phyloP scores from a whole-genome alignment of 1,140 invertebrate genomes.

The Bombus polaris region DNA sequence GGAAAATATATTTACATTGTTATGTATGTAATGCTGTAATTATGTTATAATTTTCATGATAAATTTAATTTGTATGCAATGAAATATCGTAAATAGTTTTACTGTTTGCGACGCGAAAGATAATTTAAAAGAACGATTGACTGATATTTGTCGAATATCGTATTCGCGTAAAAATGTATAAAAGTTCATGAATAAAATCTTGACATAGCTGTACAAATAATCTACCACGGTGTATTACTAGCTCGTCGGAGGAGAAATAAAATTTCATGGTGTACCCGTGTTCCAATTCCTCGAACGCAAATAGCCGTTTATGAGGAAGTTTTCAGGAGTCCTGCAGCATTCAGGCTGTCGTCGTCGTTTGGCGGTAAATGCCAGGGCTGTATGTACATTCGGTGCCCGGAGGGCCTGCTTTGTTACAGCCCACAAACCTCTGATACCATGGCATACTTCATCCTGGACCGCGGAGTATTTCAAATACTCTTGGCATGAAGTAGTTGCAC shows the following conservation, averaged over 20 bases:
- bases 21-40: no score
- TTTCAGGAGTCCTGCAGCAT: conserved; percentile 59
- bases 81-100: no score
- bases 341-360: conserved; percentile 52
- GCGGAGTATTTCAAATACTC: conserved; percentile 71
- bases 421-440: conserved; percentile 62
- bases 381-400: conserved; percentile 64
- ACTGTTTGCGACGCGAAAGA: background rate
- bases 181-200: background rate
- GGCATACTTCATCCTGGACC: conserved; percentile 67
- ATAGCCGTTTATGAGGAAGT: conserved; percentile 63
- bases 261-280: conserved; percentile 28
- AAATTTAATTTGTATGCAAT: no score
- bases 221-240: background rate
- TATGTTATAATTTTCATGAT: no score
- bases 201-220: background rate
- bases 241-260: background rate
- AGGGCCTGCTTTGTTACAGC: conserved; percentile 71
- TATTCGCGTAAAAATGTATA: background rate
- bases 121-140: background rate
- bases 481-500: conserved; percentile 67
- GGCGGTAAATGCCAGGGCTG: conserved; percentile 60
- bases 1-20: no score
- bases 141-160: no score
- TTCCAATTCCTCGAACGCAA: conserved; percentile 44